Conservation (phyloP, 2,888 invertebrate species). For the Pyralis farinalis region DNA sequence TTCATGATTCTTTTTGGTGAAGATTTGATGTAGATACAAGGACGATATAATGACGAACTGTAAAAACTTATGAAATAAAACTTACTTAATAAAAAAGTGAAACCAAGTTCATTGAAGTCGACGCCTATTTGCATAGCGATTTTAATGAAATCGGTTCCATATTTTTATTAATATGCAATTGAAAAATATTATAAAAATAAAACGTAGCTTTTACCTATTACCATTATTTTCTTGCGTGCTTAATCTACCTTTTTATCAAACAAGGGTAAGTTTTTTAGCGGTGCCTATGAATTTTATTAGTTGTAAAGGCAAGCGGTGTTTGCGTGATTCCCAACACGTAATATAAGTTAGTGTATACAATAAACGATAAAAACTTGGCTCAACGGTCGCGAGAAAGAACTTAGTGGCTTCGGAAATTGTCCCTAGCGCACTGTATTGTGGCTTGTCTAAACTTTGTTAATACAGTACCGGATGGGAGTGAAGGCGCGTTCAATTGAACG, state of each 20-base stretch:
- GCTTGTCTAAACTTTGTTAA: constrained; percentile 27
- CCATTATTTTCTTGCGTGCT: constrained; percentile 43
- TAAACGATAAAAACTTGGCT: constrained; percentile 38
- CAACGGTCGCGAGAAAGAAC: constrained; percentile 25
- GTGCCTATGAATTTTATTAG: constrained; percentile 45
- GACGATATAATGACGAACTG: too few species aligned
- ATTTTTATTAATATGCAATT: too few species aligned
- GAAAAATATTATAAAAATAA: too few species aligned
- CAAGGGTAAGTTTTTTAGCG: too few species aligned
- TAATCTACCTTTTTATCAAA: constrained; percentile 26
- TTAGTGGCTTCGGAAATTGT: constrained; percentile 33
- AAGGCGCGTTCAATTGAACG: constrained; percentile 21
- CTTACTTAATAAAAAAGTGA: too few species aligned
- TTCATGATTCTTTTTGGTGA: too few species aligned
- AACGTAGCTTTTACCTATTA: too few species aligned
- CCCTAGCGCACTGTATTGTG: constrained; percentile 20
- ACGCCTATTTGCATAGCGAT: too few species aligned
- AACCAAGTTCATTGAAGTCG: too few species aligned
- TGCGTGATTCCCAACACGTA: constrained; percentile 45
- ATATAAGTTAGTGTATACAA: constrained; percentile 43
- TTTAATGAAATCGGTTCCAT: too few species aligned
- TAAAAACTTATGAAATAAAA: too few species aligned
- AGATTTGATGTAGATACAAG: too few species aligned
- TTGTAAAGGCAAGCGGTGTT: constrained; percentile 26
- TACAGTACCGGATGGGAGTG: constrained; percentile 16